Base-by-base conservation (phyloP, 2,113 vertebrate genomes). In the Willisornis vidua region DNA sequence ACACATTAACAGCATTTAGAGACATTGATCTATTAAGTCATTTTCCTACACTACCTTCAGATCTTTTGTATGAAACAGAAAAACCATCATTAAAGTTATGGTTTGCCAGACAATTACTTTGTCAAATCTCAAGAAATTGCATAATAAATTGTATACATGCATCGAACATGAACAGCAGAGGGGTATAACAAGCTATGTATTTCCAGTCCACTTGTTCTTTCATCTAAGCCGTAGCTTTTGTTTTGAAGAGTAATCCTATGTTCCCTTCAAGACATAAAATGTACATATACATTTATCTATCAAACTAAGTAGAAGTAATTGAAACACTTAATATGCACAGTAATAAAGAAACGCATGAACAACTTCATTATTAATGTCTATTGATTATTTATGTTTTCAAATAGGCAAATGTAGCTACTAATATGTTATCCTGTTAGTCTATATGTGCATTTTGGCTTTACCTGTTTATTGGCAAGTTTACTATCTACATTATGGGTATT, bases 81-180 rank as follows among this genome's bases (percentile, higher is more conserved):
- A 97, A 97, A 43, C 68, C 93, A 94, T 98, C 96, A 98, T 98
- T 97, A 98, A 97, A 97, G 96, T 94, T 96, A 93, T 97, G 97
- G 96, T 98, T 98, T 98, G 93, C 94, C 97, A 98, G 98, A 98
- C 98, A 98, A 98, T 98, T 98, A 98, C 98, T 98, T 98, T 98
- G 97, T 98, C 97, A 98, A 97, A 98, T 98, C 97, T 98, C 98
- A 98, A 98, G 96, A 98, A 98, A 98, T 97, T 97, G 96, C 97
- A 98, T 98, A 98, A 98, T 98, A 98, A 98, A 98, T 98, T 98
- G 97, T 97, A 96, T 97, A 98, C 97, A 98, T 97, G 97, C 97
- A 97, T 98, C 97, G 98, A 97, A 98, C 97, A 98, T 94, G 97
- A 98, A 97, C 85, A 94, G 94, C 85, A 94, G 92, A 98, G 84